Evolutionary conservation across 2,888 invertebrate species (phyloP), one percentile per base, ranked within the genome.

Genomic region (Luperina nickerlii): DNA sequence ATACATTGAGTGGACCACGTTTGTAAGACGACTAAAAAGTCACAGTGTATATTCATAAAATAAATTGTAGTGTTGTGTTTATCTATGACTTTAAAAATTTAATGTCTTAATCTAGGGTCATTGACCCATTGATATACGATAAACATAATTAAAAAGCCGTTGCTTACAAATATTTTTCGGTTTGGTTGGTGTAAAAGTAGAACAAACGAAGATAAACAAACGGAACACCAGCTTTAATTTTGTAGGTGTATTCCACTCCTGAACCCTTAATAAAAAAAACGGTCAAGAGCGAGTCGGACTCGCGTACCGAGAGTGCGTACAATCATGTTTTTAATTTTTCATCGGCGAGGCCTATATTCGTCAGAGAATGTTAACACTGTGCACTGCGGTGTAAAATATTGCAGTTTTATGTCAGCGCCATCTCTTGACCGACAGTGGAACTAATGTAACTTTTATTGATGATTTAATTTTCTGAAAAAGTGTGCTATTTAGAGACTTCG

Each of bases 81-180:
- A 57, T 66, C 24, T 1, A 11, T 20, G 45, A 45, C n/a, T 45
- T 78, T n/a, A n/a, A 70, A 57, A 60, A 60, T 15, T 15, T n/a
- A n/a, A n/a, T n/a, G n/a, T 48, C 18, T 11, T 79, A 67, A 80
- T 74, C 80, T 80, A n/a, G 11, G 74, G 74, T 67, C 81, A 67
- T 67, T 80, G 80, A 27, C 73, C 66, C 27, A 42, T 67, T 42
- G 42, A 24, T 60, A 42, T 27, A 66, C 27, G 79, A 79, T 80
- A 80, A 80, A 38, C n/a, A 18, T 68, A 60, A 78, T 54, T 45
- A n/a, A n/a, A 18, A 20, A 2, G 3, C 1, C 0, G 5, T 48
- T 67, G 18, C 42, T 77, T 67, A 62, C 18, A 51, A 45, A 62
- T 20, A 24, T 8, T 27, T 51, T 48, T 76, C 7, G 8, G 2